phyloP scores from a whole-genome alignment of 92 coral and sea anemone genomes.

The Paramuricea clavata region DNA sequence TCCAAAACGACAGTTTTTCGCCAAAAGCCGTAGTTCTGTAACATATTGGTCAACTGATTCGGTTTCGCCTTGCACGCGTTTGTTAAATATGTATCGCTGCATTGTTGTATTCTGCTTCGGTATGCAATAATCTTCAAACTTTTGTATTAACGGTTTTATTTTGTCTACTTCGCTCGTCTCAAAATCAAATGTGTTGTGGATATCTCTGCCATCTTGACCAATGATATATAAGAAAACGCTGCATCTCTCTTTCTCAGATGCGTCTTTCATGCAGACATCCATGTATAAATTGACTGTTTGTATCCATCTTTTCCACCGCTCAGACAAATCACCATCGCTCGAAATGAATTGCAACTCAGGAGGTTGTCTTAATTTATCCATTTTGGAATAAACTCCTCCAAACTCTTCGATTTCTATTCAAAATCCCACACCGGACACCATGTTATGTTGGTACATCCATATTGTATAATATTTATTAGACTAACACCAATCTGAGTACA shows the following conservation, averaged over 20 bases:
- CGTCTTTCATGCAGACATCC: conserved; percentile 1
- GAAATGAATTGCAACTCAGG: conserved; percentile 13
- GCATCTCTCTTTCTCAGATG: conserved; percentile 21
- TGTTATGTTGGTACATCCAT: no score
- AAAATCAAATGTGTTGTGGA: conserved; percentile 22
- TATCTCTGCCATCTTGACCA: conserved; percentile 36
- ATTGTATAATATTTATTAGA: no score
- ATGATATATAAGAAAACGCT: conserved; percentile 9
- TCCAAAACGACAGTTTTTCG: conserved; percentile 24
- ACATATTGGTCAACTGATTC: conserved; percentile 50
- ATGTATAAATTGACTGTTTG: conserved; percentile 15
- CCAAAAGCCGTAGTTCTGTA: conserved; percentile 32
- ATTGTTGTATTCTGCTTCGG: conserved; percentile 32
- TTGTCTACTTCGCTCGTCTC: conserved; percentile 21
- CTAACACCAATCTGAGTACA: no score
- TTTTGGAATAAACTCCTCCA: no score
- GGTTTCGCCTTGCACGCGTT: conserved; percentile 24
- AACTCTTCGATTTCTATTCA: no score
- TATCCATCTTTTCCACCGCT: conserved; percentile 34
- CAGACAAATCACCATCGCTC: conserved; percentile 24
- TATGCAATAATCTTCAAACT: conserved; percentile 39
- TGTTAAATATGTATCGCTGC: conserved; percentile 46
- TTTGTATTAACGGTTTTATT: conserved; percentile 20
- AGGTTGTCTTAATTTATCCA: conserved; percentile 37
- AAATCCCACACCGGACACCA: no score